phyloP scores from a whole-genome alignment of 2,113 vertebrate genomes.

The Mus spicilegus region DNA sequence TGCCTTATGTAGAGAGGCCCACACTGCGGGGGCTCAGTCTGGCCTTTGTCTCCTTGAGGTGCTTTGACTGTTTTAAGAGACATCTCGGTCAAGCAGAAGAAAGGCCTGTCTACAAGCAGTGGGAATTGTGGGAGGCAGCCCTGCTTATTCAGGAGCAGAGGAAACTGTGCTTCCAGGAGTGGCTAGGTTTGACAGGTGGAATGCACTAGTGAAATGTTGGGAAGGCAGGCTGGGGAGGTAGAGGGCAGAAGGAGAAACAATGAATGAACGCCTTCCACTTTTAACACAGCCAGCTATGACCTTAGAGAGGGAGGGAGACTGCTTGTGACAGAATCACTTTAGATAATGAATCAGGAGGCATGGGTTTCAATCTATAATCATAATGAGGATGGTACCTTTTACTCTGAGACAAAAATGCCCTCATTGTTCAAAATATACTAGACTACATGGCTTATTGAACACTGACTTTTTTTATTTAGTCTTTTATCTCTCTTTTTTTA shows the following conservation, averaged over 20 bases:
- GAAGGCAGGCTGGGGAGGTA: neutral
- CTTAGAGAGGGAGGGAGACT: neutral
- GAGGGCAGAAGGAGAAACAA: neutral
- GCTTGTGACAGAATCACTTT: neutral
- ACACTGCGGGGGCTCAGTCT: neutral
- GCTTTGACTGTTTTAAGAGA: neutral
- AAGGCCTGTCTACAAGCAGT: neutral
- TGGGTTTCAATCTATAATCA: neutral
- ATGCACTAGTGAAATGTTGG: neutral
- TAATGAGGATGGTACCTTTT: neutral
- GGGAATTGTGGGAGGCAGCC: neutral
- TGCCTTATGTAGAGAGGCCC: neutral
- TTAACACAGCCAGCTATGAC: neutral
- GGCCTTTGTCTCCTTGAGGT: too few species aligned
- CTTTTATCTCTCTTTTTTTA: too few species aligned
- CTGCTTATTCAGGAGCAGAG: neutral
- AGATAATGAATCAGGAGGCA: neutral
- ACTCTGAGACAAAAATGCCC: neutral
- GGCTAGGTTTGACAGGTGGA: neutral
- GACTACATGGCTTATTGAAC: neutral
- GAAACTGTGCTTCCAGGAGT: neutral
- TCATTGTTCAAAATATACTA: conserved; percentile 1
- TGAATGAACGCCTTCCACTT: neutral
- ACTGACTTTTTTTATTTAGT: neutral
- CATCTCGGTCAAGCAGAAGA: neutral